These are phyloP conservation scores for Illadopsis cleaveri DNA, from an alignment of 2,113 vertebrate genomes.

Conservation along the genomic window DNA sequence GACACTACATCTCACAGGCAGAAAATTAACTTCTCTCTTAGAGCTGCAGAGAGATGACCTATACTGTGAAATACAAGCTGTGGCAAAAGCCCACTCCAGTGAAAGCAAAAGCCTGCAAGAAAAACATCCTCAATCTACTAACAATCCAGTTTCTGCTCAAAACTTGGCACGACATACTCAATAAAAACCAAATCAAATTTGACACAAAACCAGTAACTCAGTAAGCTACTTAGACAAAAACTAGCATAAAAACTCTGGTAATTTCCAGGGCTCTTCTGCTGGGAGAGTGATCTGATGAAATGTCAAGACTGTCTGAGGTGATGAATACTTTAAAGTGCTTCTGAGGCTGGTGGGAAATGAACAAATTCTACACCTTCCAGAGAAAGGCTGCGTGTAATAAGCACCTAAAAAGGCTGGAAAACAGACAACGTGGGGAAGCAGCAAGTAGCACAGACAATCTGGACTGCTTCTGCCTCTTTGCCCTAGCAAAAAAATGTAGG, in stretches of 20 bases:
- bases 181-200: neutral
- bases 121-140: neutral
- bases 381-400: neutral
- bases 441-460: neutral
- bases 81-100: neutral
- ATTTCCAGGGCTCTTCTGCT: neutral
- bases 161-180: neutral
- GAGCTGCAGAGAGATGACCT: neutral
- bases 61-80: neutral
- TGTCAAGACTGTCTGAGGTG: neutral
- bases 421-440: neutral
- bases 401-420: neutral
- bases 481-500: neutral
- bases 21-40: neutral
- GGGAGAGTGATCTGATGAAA: neutral
- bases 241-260: neutral
- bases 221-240: neutral
- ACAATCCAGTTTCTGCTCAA: neutral
- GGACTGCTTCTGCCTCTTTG: neutral
- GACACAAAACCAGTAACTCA: neutral
- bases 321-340: neutral
- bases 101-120: neutral
- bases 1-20: neutral
- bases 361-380: neutral
- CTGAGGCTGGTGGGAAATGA: neutral